Evolutionary conservation across 2,797 vertebrate species (phyloP), one percentile per base, ranked within the genome.

Genomic region (Dryobates pubescens): DNA sequence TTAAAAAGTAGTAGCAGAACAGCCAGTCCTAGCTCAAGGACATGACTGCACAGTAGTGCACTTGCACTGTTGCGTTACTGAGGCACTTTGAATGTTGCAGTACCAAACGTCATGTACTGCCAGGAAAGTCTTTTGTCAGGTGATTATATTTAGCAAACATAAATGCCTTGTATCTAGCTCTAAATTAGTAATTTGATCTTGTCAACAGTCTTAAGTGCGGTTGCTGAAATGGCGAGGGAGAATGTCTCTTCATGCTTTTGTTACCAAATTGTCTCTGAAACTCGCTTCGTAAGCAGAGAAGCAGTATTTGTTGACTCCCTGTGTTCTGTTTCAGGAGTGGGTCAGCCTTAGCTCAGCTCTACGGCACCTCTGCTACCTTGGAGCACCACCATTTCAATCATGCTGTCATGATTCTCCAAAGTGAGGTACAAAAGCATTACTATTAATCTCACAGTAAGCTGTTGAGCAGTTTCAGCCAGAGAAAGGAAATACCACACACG

Each of bases 311-410:
- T 92, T 95, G 75, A 89, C 77, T 92, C 58, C 56, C 72, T 11
- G 7, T 76, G 54, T 92, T 93, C 68, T 86, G 70, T 97, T 96
- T 77, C 97, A 99, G 99, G 98, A 99, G 98, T 8, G 99, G 99
- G 93, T 99, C 99, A 64, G 99, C 99, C 53, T 98, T 99, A 64
- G 98, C 99, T 96, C 98, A 99, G 72, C 98, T 99, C 93, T 99
- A 99, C 2, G 99, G 99, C 95, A 99, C 99, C 72, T 99, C 99
- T 34, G 99, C 99, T 89, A 99, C 99, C 9, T 97, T 99, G 96
- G 99, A 99, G 96, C 99, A 99, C 89, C 99, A 99, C 97, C 99
- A 99, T 95, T 99, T 99, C 97, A 99, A 99, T 98, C 99, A 99
- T 3, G 99, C 99, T 34, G 99, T 99, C 95, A 99, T 99, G 99